These are phyloP conservation scores for Aspidoscelis tigris DNA, from an alignment of 2,113 vertebrate species.

Conservation along the genomic window DNA sequence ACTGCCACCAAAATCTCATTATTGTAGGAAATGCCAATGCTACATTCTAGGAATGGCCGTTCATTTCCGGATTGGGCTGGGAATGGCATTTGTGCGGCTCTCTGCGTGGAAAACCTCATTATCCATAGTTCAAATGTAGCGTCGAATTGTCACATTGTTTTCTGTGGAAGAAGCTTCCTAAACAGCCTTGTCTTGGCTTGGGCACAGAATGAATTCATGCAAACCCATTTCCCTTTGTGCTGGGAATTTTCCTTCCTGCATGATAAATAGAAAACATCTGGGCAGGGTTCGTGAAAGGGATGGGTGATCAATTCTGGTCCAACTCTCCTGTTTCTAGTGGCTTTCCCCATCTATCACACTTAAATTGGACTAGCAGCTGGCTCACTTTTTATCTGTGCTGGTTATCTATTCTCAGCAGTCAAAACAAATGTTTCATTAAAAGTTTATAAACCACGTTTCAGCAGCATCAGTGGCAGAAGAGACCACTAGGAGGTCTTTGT, in stretches of 20 bases:
- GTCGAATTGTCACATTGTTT: not conserved
- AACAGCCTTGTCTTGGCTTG: constrained; percentile 7
- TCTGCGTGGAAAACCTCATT: not conserved
- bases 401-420: not conserved
- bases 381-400: not conserved
- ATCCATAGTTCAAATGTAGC: constrained; percentile 18
- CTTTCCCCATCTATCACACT: constrained; percentile 19
- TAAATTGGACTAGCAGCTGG: not conserved
- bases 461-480: not conserved
- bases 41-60: no score
- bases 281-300: not conserved
- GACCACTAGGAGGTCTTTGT: not conserved
- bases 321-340: not conserved
- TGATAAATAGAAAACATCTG: constrained; percentile 18
- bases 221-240: not conserved
- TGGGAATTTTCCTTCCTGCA: not conserved
- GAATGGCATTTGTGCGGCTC: not conserved
- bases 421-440: not conserved
- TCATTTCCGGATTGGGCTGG: no score
- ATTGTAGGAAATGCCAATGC: not conserved
- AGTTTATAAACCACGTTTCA: no score
- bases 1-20: not conserved
- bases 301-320: constrained; percentile 24
- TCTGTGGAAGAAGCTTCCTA: not conserved
- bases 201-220: constrained; percentile 15